Percentiles rank a stretch among this genome's conserved stretches.
phyloP scores from a whole-genome alignment of 2,888 invertebrate genomes.

The Aspidiotus rigidus region DNA sequence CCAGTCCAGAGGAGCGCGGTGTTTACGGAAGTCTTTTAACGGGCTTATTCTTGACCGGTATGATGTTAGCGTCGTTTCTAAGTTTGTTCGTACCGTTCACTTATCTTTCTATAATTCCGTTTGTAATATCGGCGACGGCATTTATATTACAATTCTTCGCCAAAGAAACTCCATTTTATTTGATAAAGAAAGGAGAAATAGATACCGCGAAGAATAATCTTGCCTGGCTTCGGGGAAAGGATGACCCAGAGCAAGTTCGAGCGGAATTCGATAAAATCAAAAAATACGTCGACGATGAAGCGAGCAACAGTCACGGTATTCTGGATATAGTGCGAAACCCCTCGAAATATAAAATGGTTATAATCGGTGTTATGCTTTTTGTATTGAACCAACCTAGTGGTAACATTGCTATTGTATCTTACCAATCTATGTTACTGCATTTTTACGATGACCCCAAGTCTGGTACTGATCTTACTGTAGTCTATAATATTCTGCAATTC shows the following conservation, averaged over 20 bases:
- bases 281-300: background rate
- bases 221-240: conserved; percentile 14
- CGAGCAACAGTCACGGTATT: background rate
- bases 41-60: conserved; percentile 37
- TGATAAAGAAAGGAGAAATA: conserved; percentile 1
- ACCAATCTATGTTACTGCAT: conserved; percentile 36
- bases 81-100: conserved; percentile 36
- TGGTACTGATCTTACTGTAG: conserved; percentile 37
- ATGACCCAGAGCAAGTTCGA: background rate
- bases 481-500: conserved; percentile 37
- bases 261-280: conserved; percentile 1
- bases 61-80: conserved; percentile 36
- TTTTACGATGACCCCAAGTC: conserved; percentile 36
- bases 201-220: conserved; percentile 11
- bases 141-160: background rate
- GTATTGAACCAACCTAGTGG: conserved; percentile 6
- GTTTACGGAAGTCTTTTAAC: conserved; percentile 36
- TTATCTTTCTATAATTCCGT: background rate
- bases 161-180: conserved; percentile 7
- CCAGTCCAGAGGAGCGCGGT: conserved; percentile 36
- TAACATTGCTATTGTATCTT: conserved; percentile 35
- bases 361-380: background rate
- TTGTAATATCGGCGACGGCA: background rate
- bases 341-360: background rate
- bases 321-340: background rate